Evolutionary conservation across 2,888 invertebrate species (phyloP).

Genomic region (Eristalis intricaria): DNA sequence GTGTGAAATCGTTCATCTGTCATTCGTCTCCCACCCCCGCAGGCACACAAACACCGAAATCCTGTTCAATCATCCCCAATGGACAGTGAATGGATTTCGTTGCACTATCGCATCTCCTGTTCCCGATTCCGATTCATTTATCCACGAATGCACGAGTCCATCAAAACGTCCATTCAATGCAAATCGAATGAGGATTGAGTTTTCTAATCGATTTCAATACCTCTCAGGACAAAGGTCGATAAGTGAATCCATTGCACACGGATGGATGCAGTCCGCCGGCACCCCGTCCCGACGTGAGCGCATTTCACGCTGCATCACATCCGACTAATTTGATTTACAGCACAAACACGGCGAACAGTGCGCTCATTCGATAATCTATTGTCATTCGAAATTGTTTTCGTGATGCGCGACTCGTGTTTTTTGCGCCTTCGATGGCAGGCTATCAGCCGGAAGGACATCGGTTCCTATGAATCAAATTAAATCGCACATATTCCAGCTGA

Average conservation of each 20-base stretch:
- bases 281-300: background rate
- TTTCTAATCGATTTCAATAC: constrained; percentile 41
- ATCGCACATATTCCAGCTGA: constrained; percentile 51
- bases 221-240: constrained; percentile 19
- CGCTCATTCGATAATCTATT: constrained; percentile 25
- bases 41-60: background rate
- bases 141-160: background rate
- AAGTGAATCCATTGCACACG: background rate
- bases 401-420: background rate
- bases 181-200: constrained; percentile 35
- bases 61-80: background rate
- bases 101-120: constrained; percentile 4
- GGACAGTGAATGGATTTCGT: background rate
- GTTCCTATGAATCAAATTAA: constrained; percentile 46
- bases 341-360: constrained; percentile 3
- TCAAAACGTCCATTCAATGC: background rate
- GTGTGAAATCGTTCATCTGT: background rate
- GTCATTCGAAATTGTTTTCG: constrained; percentile 37
- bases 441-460: constrained; percentile 30
- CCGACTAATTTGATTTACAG: constrained; percentile 2
- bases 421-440: background rate
- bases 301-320: background rate
- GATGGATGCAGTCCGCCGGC: too few species aligned
- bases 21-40: background rate
- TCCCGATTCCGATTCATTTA: background rate